Conservation (phyloP, 2,797 vertebrate genomes). For the Myotis daubentonii region DNA sequence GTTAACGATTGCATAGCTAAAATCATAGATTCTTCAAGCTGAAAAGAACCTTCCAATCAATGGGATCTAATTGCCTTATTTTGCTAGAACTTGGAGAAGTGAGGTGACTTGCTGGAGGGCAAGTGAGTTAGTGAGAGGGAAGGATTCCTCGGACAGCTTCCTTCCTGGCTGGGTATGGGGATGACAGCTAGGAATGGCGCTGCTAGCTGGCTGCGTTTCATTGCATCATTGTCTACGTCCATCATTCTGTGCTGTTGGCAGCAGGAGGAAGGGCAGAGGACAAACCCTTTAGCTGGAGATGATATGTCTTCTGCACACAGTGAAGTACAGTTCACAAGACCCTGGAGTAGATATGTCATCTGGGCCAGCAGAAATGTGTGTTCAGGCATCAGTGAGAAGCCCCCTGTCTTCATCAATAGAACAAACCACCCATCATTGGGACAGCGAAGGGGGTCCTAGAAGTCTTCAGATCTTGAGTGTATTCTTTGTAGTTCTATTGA, state of each 20-base stretch:
- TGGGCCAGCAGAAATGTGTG: neutral
- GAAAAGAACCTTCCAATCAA: conserved; percentile 55
- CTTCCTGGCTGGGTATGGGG: neutral
- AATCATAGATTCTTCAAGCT: conserved; percentile 64
- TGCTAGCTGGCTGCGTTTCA: neutral
- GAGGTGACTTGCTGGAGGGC: conserved; percentile 40
- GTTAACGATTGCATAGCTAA: conserved; percentile 57
- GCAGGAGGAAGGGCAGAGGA: neutral
- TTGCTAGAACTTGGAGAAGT: conserved; percentile 45
- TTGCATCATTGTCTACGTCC: neutral
- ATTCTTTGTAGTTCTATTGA: neutral
- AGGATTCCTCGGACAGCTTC: conserved; percentile 43
- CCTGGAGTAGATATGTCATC: neutral
- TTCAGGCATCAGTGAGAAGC: neutral
- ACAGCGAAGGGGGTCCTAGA: neutral
- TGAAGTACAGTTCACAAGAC: neutral
- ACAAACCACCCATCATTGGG: neutral
- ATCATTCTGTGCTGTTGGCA: neutral
- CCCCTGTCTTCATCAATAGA: neutral
- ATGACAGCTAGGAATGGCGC: neutral
- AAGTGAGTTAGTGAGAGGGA: neutral
- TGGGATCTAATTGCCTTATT: conserved; percentile 74
- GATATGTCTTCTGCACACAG: neutral
- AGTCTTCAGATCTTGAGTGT: neutral
- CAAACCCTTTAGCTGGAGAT: neutral